Percentiles rank a stretch among this genome's conserved stretches.
Conservation (phyloP, 2,888 invertebrate genomes). For the Drosophila subquinaria region DNA sequence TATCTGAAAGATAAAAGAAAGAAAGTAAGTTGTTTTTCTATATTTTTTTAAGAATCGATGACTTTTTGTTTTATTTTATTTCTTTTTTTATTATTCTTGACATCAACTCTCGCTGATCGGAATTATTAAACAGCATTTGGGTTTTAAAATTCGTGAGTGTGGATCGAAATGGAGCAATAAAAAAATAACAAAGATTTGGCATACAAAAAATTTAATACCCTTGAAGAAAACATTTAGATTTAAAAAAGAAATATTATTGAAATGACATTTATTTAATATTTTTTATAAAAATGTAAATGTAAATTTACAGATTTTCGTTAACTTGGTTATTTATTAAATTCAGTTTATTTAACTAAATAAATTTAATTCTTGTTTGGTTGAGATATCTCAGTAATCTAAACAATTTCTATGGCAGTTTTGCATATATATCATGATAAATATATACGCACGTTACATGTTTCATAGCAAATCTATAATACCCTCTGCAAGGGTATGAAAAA, state of each 20-base stretch:
- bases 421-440: too few relatives aligned
- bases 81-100: conserved; percentile 3
- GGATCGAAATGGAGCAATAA: conserved; percentile 1
- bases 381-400: too few relatives aligned
- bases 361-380: too few relatives aligned
- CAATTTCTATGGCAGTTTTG: too few relatives aligned
- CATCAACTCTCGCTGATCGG: conserved; percentile 2
- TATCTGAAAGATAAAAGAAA: not conserved
- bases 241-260: too few relatives aligned
- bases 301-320: too few relatives aligned
- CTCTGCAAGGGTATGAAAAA: not conserved
- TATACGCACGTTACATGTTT: not conserved
- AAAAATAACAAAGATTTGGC: not conserved
- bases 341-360: too few relatives aligned
- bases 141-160: conserved; percentile 15
- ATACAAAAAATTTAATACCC: not conserved
- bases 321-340: too few relatives aligned
- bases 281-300: too few relatives aligned
- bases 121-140: conserved; percentile 3
- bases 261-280: too few relatives aligned
- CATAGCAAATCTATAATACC: not conserved
- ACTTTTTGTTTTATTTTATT: not conserved
- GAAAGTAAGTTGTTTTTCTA: not conserved
- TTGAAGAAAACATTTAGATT: not conserved
- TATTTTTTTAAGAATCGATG: not conserved